Base-by-base conservation (phyloP, 1,140 invertebrate species). In the Gonioctena quinquepunctata region DNA sequence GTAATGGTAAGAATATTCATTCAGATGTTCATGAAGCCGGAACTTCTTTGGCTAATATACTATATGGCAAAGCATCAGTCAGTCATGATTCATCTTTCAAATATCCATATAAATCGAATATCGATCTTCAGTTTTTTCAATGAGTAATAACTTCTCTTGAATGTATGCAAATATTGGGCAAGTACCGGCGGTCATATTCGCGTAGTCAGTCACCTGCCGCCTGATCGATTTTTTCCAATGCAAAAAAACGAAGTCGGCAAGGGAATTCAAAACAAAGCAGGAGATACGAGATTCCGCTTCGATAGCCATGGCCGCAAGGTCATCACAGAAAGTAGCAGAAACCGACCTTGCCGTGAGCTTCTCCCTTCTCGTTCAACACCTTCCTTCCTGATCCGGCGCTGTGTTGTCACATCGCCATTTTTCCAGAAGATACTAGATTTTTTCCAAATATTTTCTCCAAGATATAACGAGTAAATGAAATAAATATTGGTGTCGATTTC, bases 261-360 rank as follows among this genome's bases (percentile, higher is more conserved):
- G 3, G 52, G 19, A 54, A 21, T 54, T 21, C 11, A 54, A 54
- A 54, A 60, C 22, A 60, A 60, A 60, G 26, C 25, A 60, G 26
- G 22, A 60, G 57, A 11, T 18, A 54, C 67, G 67, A 59, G 67
- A 70, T 70, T 70, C 69, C 69, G 69, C 69, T 70, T 70, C 62
- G 69, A 70, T 70, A 70, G 56, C 69, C 69, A 70, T 70, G 69
- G 69, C 57, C 63, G 48, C 62, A 70, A 70, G 69, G 69, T 70
- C 69, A 66, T 66, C 69, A 59, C 69, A 70, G 69, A 70, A 70
- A 70, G 69, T 70, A 70, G 62, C 63, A 56, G 54, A 57, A 62
- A 59, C 23, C 69, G 64, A 71, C 69, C 69, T 71, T 71, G 69
- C 69, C 69, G 69, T 66, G 60, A 71, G 69, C 69, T 71, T 70